Evolutionary conservation across 1,140 invertebrate species (phyloP), one percentile per base, ranked within the genome.

Genomic region (Cepaea nemoralis): DNA sequence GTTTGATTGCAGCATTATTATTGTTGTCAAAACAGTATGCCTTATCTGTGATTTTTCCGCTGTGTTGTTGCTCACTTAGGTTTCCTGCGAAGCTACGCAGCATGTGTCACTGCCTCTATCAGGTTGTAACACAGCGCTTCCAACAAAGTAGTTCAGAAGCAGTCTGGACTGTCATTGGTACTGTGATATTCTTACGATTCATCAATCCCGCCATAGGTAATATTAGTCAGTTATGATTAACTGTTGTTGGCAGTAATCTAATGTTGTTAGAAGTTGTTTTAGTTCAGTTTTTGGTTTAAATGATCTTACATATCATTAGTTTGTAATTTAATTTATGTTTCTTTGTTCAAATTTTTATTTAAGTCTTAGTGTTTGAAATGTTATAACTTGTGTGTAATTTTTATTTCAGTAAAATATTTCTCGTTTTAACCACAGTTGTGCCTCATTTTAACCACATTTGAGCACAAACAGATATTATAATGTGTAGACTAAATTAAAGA

Each of bases 21-120:
- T n/a, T n/a, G n/a, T n/a, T n/a, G 50, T 22, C 74, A 40, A 67
- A 48, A 77, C n/a, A 24, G 27, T 50, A 31, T 35, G 77, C 31
- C 33, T 81, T 66, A 80, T 42, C 37, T 81, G 63, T 73, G 16
- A 16, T 24, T 74, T 66, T 45, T 74, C 45, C 35, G 3, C 45
- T 19, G 35, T 42, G 31, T 39, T 84, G 69, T 67, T 66, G 45
- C 63, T 74, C 77, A 39, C 48, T 77, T 85, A 90, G 89, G 88
- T 99, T 99, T 93, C 98, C 98, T 14, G 94, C 96, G 0, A 97
- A 99, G 89, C 91, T 99, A 80, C 93, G 97, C 24, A 98, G 96
- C 81, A 98, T 99, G 97, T 99, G 98, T 91, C 97, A 99, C 91
- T 99, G 97, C 90, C 92, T 99, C 24, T 98, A 98, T 92, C 97